phyloP scores from a whole-genome alignment of 2,797 vertebrate species.

The Siniperca undulata region DNA sequence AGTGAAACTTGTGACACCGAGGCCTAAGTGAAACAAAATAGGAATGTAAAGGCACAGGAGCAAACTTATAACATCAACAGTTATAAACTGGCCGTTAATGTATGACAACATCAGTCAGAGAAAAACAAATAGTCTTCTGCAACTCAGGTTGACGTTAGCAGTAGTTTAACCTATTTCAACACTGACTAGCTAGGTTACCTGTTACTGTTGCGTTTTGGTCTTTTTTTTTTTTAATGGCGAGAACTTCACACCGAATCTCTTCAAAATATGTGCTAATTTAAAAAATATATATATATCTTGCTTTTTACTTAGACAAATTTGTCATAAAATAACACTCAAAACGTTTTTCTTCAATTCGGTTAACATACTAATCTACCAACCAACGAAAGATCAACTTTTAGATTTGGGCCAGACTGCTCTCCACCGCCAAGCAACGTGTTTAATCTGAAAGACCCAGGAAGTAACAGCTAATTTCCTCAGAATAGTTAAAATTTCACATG shows the following conservation, averaged over 20 bases:
- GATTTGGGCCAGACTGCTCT: fast-evolving
- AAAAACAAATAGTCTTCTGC: fast-evolving
- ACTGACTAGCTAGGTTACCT: background rate
- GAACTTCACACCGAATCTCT: background rate
- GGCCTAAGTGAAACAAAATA: background rate
- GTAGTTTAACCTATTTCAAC: background rate
- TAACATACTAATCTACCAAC: background rate
- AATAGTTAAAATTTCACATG: background rate
- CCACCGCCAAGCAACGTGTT: background rate
- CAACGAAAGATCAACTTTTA: background rate
- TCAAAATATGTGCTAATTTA: background rate
- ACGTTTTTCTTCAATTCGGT: background rate
- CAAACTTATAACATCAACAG: too few species aligned
- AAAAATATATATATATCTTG: background rate
- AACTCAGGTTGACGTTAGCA: constrained; percentile 11
- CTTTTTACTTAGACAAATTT: background rate
- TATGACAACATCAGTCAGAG: background rate
- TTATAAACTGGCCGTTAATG: too few species aligned
- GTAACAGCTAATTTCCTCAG: background rate
- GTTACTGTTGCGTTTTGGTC: too few species aligned
- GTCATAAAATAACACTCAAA: too few species aligned
- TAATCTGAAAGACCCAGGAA: constrained; percentile 11
- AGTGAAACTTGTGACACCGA: constrained; percentile 28
- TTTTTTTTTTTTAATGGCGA: background rate
- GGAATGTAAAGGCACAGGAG: background rate